These are phyloP conservation scores for Pteronotus mesoamericanus DNA, from an alignment of 2,797 vertebrate genomes.

Conservation along the genomic window DNA sequence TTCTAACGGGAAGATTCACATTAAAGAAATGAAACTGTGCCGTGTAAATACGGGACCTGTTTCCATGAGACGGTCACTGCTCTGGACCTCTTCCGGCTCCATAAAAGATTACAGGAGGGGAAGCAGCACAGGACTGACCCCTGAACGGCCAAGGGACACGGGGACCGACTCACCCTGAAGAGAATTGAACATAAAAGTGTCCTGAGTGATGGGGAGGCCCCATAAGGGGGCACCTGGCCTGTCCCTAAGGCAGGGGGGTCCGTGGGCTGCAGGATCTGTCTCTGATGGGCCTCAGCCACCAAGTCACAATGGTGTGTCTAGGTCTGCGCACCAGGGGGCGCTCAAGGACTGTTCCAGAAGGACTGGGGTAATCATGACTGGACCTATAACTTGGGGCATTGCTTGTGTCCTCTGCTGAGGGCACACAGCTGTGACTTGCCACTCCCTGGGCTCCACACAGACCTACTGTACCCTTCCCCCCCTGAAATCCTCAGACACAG, in stretches of 20 bases:
- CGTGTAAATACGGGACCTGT: neutral
- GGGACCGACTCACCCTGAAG: neutral
- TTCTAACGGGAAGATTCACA: neutral
- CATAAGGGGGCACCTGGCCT: neutral
- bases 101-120: no score
- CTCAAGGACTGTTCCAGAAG: rapidly evolving
- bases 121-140: neutral
- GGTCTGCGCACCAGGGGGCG: neutral
- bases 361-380: rapidly evolving
- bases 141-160: neutral
- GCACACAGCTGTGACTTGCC: no score
- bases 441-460: rapidly evolving
- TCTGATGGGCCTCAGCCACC: neutral
- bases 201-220: neutral
- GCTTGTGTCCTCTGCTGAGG: neutral
- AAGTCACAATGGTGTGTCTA: neutral
- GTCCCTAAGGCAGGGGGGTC: neutral
- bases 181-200: neutral
- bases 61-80: neutral
- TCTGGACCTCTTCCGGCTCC: neutral
- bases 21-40: rapidly evolving
- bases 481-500: rapidly evolving
- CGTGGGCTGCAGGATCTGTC: neutral
- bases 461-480: rapidly evolving
- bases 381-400: neutral